Percentiles rank a stretch among this genome's conserved stretches.
These are phyloP conservation scores for Beroe ovata DNA, from an alignment of 37 sponge, comb jelly and placozoan species.

Conservation along the genomic window DNA sequence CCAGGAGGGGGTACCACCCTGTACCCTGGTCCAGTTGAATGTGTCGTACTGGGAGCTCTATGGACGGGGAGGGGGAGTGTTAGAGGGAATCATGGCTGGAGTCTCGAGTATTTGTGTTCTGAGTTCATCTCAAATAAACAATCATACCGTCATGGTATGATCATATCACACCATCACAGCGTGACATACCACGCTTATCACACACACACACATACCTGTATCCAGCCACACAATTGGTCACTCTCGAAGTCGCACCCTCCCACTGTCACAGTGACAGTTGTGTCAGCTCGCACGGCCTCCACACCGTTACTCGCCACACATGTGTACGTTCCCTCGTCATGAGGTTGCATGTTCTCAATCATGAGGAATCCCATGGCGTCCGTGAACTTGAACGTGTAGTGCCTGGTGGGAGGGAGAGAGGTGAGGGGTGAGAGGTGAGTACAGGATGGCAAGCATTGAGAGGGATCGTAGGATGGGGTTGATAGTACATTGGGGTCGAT, in stretches of 20 bases:
- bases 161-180: too few relatives aligned
- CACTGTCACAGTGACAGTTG: constrained; percentile 23
- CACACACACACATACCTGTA: constrained; percentile 1
- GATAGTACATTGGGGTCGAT: too few relatives aligned
- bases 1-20: constrained; percentile 47
- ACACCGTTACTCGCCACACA: constrained; percentile 49
- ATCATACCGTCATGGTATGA: too few relatives aligned
- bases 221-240: constrained; percentile 13
- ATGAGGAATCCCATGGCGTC: constrained; percentile 15
- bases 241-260: constrained; percentile 58
- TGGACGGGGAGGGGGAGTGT: too few relatives aligned
- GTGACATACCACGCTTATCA: too few relatives aligned
- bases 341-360: constrained; percentile 23
- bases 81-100: too few relatives aligned
- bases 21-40: constrained; percentile 59
- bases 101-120: too few relatives aligned
- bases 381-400: constrained; percentile 54
- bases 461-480: too few relatives aligned
- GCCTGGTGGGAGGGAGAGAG: constrained; percentile 6
- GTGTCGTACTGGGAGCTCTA: constrained; percentile 12
- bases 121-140: too few relatives aligned
- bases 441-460: too few relatives aligned
- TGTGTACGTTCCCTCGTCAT: constrained; percentile 50
- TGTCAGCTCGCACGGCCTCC: constrained; percentile 44
- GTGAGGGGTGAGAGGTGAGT: too few relatives aligned